Base-by-base conservation (phyloP, 92 coral and sea anemone genomes). In the Heteractis magnifica region DNA sequence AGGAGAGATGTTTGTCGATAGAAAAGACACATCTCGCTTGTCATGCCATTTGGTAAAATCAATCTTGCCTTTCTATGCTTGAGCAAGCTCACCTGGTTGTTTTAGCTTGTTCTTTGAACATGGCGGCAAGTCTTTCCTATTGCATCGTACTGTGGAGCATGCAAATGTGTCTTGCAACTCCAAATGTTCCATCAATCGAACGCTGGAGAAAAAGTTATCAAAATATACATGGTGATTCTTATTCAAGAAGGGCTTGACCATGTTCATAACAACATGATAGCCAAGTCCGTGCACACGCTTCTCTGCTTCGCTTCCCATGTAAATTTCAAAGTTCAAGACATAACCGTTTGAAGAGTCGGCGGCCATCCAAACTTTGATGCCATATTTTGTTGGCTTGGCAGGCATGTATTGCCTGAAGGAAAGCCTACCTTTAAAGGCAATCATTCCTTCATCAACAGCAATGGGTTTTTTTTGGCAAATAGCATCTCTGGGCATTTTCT, bases 241-340 rank as follows among this genome's bases (percentile, higher is more conserved):
- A 21, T 81, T 90, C 15, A 84, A 74, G 65, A 73, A 87, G 13
- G 91, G 91, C 49, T 18, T 41, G 34, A 75, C 86, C 88, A 90
- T 87, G 77, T 87, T 71, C 88, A 71, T 90, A 11, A 89, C 90
- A 1, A 90, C 90, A 18, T 89, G 77, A 65, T 89, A 89, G 44
- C 90, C 90, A 11, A 90, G 85, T 19, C 93, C 93, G 48, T 90
- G 90, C 8, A 82, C 16, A 56, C 16, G 5, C 77, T 49, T 55
- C 72, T 56, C 79, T 51, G 8, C 60, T 85, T 71, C 85, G 77
- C 14, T 73, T 72, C 18, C 93, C 88, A 52, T 71, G 56, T 52
- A 52, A 52, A 52, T 52, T 52, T 52, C 56, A 11, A 52, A 52
- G 56, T 52, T 52, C 56, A 52, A 52, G 56, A 52, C 56, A 52